These are phyloP conservation scores for Marasmarcha lunaedactyla DNA, from an alignment of 2,888 invertebrate species.

Conservation along the genomic window DNA sequence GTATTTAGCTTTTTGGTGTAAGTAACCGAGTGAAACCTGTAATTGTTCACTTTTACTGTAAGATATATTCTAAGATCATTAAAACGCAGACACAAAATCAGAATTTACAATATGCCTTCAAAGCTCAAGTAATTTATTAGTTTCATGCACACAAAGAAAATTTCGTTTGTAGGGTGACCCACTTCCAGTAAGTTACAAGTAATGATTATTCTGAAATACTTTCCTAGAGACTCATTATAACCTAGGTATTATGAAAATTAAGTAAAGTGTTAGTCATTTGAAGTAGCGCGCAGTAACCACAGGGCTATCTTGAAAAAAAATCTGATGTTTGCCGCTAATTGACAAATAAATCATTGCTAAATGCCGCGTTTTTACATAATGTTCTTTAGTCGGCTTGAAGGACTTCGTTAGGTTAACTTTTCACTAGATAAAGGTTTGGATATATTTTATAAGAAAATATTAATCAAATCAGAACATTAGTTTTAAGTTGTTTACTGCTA, in stretches of 20 bases:
- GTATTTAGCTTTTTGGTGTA: too few species aligned
- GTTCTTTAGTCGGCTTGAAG: slow-evolving; percentile 2
- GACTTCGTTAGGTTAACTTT: neutral
- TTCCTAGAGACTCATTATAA: neutral
- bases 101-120: too few species aligned
- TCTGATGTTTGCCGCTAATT: slow-evolving; percentile 12
- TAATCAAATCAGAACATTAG: too few species aligned
- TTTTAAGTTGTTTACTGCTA: too few species aligned
- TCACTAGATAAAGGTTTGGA: too few species aligned
- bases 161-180: neutral
- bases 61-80: too few species aligned
- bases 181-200: neutral
- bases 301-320: neutral
- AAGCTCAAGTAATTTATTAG: too few species aligned
- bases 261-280: neutral
- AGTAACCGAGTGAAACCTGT: too few species aligned
- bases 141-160: too few species aligned
- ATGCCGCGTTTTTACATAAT: slow-evolving; percentile 8
- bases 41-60: too few species aligned
- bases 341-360: slow-evolving; percentile 19
- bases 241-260: neutral
- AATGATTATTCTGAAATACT: neutral
- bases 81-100: too few species aligned
- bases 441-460: too few species aligned
- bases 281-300: neutral